Base-by-base conservation (phyloP, 2,888 invertebrate genomes). In the Aspidiotus rigidus region DNA sequence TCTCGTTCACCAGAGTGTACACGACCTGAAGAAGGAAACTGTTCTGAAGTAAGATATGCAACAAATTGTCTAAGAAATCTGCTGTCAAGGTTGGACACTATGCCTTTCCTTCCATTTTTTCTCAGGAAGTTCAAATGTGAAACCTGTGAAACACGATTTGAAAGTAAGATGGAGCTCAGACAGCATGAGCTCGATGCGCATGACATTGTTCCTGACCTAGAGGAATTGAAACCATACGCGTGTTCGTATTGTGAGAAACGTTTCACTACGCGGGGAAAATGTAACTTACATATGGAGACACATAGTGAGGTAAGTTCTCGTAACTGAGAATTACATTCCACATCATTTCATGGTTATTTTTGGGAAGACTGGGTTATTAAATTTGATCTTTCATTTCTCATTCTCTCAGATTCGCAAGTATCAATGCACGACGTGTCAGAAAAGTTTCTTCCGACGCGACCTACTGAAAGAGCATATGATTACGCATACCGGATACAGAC, bases 201-300 rank as follows among this genome's bases (percentile, higher is more conserved):
- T 59, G 44, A 59, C 44, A 66, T 66, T n/a, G 66, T 66, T 59
- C 66, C 66, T 39, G 49, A 60, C 39, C 28, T 66, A n/a, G 59
- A 66, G 44, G 66, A 66, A 44, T 39, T 66, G 44, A 66, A 60
- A 59, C 66, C 66, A 49, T 73, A 67, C 61, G 55, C 60, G 7
- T 74, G 74, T 71, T 69, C 70, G 39, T 56, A 69, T 10, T 74
- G 74, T 61, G 60, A 71, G 28, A 74, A 73, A 55, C 64, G 67
- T 17, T 74, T 73, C 64, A 60, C 74, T 1, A 74, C 73, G 7
- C 70, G 71, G 69, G 71, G 72, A 40, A 74, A 73, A 67, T 71
- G 73, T 6, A 72, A 73, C 49, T 73, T 72, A 16, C 74, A 74
- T 62, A 66, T 70, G 64, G 73, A 73, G 53, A 72, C 71, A 7